Conservation (phyloP, 2,113 vertebrate genomes). For the Cranoglanis bouderius region DNA sequence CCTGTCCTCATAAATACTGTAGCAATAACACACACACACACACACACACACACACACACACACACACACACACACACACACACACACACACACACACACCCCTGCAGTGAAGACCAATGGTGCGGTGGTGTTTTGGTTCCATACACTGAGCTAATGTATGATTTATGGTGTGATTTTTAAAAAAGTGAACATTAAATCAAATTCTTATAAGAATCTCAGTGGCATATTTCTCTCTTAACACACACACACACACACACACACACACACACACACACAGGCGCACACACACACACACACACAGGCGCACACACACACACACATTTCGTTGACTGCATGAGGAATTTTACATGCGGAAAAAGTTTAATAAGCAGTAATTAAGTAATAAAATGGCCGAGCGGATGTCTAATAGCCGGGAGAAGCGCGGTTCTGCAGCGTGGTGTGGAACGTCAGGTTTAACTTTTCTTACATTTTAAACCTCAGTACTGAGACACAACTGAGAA, state of each 20-base stretch:
- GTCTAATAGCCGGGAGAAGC: neutral
- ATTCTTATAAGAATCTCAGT: neutral
- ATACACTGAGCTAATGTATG: neutral
- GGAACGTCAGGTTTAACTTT: neutral
- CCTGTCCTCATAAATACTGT: slow-evolving; percentile 1
- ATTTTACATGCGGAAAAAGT: neutral
- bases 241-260: neutral
- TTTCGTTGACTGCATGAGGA: neutral
- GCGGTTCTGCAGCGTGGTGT: neutral
- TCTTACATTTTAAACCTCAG: too few relatives aligned
- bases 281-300: neutral
- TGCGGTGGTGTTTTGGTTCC: neutral
- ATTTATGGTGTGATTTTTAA: neutral
- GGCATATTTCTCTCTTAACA: neutral
- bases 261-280: neutral
- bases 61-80: slow-evolving; percentile 27
- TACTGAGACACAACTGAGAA: neutral
- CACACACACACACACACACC: slow-evolving; percentile 12
- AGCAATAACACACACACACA: neutral
- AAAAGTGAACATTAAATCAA: neutral
- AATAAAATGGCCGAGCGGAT: neutral
- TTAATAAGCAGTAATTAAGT: neutral
- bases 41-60: slow-evolving; percentile 25
- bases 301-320: neutral
- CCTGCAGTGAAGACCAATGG: neutral